Conservation (phyloP, 2,113 vertebrate genomes). For the Macquaria australasica region DNA sequence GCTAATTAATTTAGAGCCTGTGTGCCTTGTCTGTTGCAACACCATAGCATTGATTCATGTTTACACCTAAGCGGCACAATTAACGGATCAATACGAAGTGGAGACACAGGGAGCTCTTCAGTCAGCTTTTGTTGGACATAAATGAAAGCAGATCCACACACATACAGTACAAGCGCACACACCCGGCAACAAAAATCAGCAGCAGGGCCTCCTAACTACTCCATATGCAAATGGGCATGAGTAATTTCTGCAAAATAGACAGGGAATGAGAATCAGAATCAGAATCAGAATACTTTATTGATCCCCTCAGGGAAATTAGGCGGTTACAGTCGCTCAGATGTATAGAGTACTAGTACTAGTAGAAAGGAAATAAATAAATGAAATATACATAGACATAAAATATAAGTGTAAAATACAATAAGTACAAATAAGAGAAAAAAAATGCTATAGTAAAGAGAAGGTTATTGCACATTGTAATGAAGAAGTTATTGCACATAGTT, state of each 20-base stretch:
- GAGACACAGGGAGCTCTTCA: conserved; percentile 58
- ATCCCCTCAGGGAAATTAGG: too few species aligned
- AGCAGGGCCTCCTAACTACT: conserved; percentile 35
- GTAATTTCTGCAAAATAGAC: conserved; percentile 43
- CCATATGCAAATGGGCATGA: conserved; percentile 54
- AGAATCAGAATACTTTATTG: too few species aligned
- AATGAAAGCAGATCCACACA: conserved; percentile 59
- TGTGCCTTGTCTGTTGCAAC: conserved; percentile 67
- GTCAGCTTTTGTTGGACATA: conserved; percentile 70
- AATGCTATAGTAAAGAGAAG: too few species aligned
- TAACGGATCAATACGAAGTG: conserved; percentile 81
- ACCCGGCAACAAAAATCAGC: not conserved
- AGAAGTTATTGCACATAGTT: too few species aligned
- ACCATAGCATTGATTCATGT: conserved; percentile 78
- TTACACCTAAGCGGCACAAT: conserved; percentile 78
- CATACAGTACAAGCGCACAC: conserved; percentile 1
- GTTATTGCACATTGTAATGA: too few species aligned
- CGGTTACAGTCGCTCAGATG: too few species aligned
- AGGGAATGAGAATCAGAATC: conserved; percentile 23
- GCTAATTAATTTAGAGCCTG: conserved; percentile 75
- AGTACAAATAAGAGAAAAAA: too few species aligned
- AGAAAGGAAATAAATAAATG: too few species aligned
- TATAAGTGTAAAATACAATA: too few species aligned
- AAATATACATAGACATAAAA: too few species aligned
- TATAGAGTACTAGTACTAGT: too few species aligned